Evolutionary conservation across 2,797 vertebrate species (phyloP).

Genomic region (Erpetoichthys calabaricus): DNA sequence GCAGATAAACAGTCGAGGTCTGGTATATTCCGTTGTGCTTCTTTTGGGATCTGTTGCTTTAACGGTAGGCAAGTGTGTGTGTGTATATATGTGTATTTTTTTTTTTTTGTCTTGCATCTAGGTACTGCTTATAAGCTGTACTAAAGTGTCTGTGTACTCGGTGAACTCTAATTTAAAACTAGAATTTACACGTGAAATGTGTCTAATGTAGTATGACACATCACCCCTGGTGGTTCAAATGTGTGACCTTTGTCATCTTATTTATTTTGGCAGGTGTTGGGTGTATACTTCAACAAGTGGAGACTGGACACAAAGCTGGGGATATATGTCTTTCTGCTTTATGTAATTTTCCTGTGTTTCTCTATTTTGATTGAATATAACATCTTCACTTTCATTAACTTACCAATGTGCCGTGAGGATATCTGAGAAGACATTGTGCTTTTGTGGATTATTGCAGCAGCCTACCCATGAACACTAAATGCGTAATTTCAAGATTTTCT

Average conservation of each 20-base stretch:
- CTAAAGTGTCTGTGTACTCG: conserved; percentile 2
- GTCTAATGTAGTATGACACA: background rate
- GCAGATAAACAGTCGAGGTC: conserved; percentile 83
- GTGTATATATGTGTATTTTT: background rate
- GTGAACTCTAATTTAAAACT: conserved; percentile 12
- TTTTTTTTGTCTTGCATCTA: background rate
- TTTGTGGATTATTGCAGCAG: no score
- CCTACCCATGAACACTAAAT: no score
- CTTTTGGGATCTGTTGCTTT: conserved; percentile 85
- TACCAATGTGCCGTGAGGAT: conserved; percentile 84
- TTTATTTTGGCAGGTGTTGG: conserved; percentile 56
- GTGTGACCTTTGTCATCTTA: background rate
- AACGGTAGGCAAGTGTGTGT: conserved; percentile 62
- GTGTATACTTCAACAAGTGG: conserved; percentile 89
- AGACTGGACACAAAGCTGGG: conserved; percentile 79
- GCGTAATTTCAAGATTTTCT: no score
- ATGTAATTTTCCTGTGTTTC: conserved; percentile 83
- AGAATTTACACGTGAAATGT: no score
- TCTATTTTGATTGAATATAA: conserved; percentile 95
- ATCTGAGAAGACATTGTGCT: conserved; percentile 32
- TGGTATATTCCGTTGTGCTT: conserved; percentile 84
- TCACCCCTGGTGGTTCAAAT: background rate
- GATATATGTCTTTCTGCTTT: conserved; percentile 71
- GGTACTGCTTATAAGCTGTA: background rate
- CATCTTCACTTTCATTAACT: conserved; percentile 95